These are phyloP conservation scores for Stictocephala bisonia DNA, from an alignment of 2,888 invertebrate genomes.

Conservation along the genomic window DNA sequence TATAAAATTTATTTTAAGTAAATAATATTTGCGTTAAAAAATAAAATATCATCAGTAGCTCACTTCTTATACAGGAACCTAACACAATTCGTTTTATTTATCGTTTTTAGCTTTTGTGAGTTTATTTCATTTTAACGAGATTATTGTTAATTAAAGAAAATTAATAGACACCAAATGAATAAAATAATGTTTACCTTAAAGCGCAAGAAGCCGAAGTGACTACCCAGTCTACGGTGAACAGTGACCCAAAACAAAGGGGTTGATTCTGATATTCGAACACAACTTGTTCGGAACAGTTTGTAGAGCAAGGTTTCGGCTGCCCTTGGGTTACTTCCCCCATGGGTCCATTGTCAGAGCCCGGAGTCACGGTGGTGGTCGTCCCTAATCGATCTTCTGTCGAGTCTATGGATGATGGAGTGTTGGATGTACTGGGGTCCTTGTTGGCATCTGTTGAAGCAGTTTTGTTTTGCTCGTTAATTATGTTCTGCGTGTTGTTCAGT, in stretches of 20 bases:
- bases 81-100: no score
- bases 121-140: no score
- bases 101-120: no score
- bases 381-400: constrained; percentile 12
- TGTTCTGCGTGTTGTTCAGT: no score
- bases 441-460: neutral
- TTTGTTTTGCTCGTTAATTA: no score
- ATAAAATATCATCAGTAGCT: no score
- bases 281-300: constrained; percentile 43
- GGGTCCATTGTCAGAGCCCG: neutral
- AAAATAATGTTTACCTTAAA: constrained; percentile 59
- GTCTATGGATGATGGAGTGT: neutral
- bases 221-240: constrained; percentile 58
- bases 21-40: no score
- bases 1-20: no score
- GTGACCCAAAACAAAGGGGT: constrained; percentile 57
- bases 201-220: constrained; percentile 60
- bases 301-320: constrained; percentile 24
- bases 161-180: no score
- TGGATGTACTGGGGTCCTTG: neutral
- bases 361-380: constrained; percentile 2
- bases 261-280: constrained; percentile 53
- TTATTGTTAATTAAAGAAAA: no score
- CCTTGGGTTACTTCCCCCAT: neutral
- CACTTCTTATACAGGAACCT: no score